Conservation (phyloP, 2,113 vertebrate species). For the Phoenicopterus ruber region DNA sequence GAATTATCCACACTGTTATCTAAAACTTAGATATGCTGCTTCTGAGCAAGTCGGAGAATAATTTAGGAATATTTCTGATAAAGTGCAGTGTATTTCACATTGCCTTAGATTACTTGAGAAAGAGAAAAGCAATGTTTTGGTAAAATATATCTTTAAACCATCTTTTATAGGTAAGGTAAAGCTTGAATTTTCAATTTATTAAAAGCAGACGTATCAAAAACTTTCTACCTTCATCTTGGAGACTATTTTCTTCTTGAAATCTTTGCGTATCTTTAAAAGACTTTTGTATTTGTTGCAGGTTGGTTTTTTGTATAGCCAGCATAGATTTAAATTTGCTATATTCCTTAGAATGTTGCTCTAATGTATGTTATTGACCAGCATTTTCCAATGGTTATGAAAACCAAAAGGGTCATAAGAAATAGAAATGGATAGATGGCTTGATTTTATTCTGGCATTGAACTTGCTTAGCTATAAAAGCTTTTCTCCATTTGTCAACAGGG, state of each 20-base stretch:
- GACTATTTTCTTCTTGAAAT: background rate
- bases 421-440: background rate
- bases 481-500: background rate
- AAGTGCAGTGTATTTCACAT: slow-evolving; percentile 35
- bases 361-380: background rate
- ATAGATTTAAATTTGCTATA: background rate
- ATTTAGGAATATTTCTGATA: slow-evolving; percentile 63
- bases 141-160: background rate
- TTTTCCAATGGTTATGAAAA: background rate
- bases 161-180: background rate
- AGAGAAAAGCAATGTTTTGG: slow-evolving; percentile 23
- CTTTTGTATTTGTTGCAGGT: background rate
- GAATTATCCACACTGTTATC: slow-evolving; percentile 67
- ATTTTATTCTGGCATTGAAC: background rate
- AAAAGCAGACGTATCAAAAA: background rate
- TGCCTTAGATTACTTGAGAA: slow-evolving; percentile 24
- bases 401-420: background rate
- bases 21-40: slow-evolving; percentile 61
- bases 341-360: background rate
- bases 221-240: background rate
- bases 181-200: slow-evolving; percentile 7
- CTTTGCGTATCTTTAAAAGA: background rate
- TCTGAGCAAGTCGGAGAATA: slow-evolving; percentile 35
- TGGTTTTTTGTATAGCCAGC: background rate
- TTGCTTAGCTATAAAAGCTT: background rate